These are phyloP conservation scores for Andrena trimmerana DNA, from an alignment of 2,888 invertebrate species.

Conservation along the genomic window DNA sequence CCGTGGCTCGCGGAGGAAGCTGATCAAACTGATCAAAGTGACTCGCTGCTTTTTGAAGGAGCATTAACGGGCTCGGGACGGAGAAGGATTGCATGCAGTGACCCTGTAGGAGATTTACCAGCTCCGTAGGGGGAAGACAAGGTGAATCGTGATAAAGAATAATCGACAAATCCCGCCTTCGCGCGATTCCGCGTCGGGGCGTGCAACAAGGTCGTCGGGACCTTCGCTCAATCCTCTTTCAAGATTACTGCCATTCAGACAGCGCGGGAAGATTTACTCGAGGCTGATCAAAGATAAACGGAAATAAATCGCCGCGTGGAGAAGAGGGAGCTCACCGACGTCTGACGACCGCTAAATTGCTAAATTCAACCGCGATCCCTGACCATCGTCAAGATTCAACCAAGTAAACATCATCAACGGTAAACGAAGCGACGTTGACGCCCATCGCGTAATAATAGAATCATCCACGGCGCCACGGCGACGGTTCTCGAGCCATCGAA, in stretches of 20 bases:
- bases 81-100: background rate
- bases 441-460: slow-evolving; percentile 38
- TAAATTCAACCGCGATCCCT: slow-evolving; percentile 13
- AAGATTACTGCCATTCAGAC: slow-evolving; percentile 1
- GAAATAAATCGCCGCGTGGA: background rate
- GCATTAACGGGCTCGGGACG: background rate
- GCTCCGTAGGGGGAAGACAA: background rate
- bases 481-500: slow-evolving; percentile 9
- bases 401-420: background rate
- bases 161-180: background rate
- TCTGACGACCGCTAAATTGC: background rate
- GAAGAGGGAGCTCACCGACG: too few species aligned
- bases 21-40: too few species aligned
- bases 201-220: background rate
- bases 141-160: slow-evolving; percentile 9
- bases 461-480: slow-evolving; percentile 20
- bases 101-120: background rate
- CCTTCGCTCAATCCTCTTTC: slow-evolving; percentile 5
- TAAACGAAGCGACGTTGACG: background rate
- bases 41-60: background rate
- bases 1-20: too few species aligned
- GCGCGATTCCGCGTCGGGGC: background rate
- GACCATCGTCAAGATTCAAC: slow-evolving; percentile 31
- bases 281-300: background rate
- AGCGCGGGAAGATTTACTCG: background rate